These are phyloP conservation scores for Speoplatyrhinus poulsoni DNA, from an alignment of 2,113 vertebrate species.

Conservation along the genomic window DNA sequence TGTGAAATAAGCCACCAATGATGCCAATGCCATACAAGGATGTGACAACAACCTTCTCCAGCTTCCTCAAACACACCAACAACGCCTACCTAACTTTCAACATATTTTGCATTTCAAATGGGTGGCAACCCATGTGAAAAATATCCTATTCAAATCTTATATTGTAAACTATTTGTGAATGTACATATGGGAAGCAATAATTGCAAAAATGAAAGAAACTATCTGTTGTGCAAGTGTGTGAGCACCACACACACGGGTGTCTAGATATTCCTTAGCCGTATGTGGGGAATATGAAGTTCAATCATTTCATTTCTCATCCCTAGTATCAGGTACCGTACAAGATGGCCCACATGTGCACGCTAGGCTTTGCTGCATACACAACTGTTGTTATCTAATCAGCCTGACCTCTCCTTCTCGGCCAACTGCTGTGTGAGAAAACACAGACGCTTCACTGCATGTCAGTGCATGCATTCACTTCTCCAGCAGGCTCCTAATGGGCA, in stretches of 20 bases:
- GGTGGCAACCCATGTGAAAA: no score
- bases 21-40: background rate
- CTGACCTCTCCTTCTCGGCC: conserved; percentile 48
- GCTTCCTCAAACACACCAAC: conserved; percentile 10
- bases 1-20: background rate
- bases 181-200: no score
- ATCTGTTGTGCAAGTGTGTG: no score
- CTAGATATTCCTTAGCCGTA: background rate
- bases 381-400: conserved; percentile 71
- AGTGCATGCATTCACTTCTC: conserved; percentile 23
- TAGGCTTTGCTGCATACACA: conserved; percentile 48
- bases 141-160: no score
- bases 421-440: conserved; percentile 56
- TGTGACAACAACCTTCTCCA: background rate
- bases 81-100: no score
- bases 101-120: no score
- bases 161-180: no score
- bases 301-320: background rate
- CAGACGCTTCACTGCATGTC: conserved; percentile 46
- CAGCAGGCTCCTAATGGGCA: background rate
- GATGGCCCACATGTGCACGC: conserved; percentile 37
- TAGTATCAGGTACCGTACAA: conserved; percentile 27
- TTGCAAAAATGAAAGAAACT: no score
- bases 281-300: conserved; percentile 4
- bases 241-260: background rate